Conservation (phyloP, 2,888 invertebrate genomes). For the Caenorhabditis imperialis region DNA sequence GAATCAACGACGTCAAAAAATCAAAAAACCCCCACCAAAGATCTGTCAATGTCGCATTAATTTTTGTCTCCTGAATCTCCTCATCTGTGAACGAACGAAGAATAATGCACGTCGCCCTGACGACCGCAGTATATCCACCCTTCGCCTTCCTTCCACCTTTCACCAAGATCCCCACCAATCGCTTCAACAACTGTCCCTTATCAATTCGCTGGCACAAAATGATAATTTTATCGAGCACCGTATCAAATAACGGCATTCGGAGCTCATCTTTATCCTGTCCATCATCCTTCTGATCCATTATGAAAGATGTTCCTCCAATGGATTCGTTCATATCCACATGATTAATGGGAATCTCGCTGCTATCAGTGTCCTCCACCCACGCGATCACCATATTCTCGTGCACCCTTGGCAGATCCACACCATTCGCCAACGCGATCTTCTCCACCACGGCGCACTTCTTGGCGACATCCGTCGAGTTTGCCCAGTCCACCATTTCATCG, state of each 20-base stretch:
- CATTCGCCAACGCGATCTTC: slow-evolving; percentile 37
- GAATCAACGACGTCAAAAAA: too few species aligned
- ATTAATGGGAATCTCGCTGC: slow-evolving; percentile 5
- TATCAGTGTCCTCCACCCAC: slow-evolving; percentile 36
- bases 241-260: slow-evolving; percentile 37
- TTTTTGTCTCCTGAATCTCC: slow-evolving; percentile 26
- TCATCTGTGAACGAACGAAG: slow-evolving; percentile 50
- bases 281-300: slow-evolving; percentile 20
- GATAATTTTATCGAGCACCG: slow-evolving; percentile 36
- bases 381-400: slow-evolving; percentile 43
- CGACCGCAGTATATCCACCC: slow-evolving; percentile 54
- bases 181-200: slow-evolving; percentile 14
- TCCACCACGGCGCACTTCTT: slow-evolving; percentile 44
- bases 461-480: slow-evolving; percentile 45
- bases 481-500: slow-evolving; percentile 63
- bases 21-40: slow-evolving; percentile 11
- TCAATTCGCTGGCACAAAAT: slow-evolving; percentile 31
- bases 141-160: slow-evolving; percentile 40
- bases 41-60: neutral
- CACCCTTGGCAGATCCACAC: slow-evolving; percentile 21
- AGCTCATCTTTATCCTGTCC: slow-evolving; percentile 27
- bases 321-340: slow-evolving; percentile 57
- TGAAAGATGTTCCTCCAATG: slow-evolving; percentile 40
- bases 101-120: slow-evolving; percentile 54
- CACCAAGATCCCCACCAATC: slow-evolving; percentile 10